Conservation (phyloP, 1,140 invertebrate genomes). For the Pseudomyrmex dendroicus region DNA sequence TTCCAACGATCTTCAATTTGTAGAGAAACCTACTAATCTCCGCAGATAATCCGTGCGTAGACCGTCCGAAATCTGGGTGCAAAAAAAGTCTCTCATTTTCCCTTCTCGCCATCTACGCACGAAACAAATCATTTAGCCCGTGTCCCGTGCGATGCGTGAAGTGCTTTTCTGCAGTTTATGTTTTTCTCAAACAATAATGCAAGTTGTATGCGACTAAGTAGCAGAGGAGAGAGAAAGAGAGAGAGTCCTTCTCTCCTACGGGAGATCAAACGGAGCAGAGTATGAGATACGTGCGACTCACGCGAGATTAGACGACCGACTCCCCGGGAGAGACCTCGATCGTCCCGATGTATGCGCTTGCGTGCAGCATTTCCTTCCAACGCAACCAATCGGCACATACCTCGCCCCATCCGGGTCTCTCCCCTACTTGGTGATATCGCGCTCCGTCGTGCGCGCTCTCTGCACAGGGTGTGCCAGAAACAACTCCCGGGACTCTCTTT, state of each 20-base stretch:
- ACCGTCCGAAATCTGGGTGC: conserved; percentile 16
- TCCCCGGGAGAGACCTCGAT: conserved; percentile 76
- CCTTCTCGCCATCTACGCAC: conserved; percentile 31
- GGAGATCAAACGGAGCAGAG: conserved; percentile 37
- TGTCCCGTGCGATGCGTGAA: neutral
- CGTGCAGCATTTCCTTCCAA: conserved; percentile 61
- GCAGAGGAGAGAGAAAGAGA: neutral
- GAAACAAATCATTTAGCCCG: conserved; percentile 29
- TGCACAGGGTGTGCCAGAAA: conserved; percentile 73
- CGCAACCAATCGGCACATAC: conserved; percentile 51
- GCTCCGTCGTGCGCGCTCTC: conserved; percentile 59
- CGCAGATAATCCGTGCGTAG: conserved; percentile 43
- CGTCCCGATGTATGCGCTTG: conserved; percentile 73
- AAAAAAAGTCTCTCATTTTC: conserved; percentile 7
- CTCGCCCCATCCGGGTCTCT: conserved; percentile 58
- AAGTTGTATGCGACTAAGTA: conserved; percentile 44
- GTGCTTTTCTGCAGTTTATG: conserved; percentile 43
- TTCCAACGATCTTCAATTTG: conserved; percentile 34
- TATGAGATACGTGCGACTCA: conserved; percentile 79
- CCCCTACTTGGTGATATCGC: conserved; percentile 62
- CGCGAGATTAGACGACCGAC: conserved; percentile 83
- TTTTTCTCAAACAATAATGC: conserved; percentile 26
- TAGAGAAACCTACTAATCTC: conserved; percentile 44
- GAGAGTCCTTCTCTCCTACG: conserved; percentile 5
- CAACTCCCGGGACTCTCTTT: conserved; percentile 69